phyloP scores from a whole-genome alignment of 2,888 invertebrate species.

The Chrysolina oricalcia region DNA sequence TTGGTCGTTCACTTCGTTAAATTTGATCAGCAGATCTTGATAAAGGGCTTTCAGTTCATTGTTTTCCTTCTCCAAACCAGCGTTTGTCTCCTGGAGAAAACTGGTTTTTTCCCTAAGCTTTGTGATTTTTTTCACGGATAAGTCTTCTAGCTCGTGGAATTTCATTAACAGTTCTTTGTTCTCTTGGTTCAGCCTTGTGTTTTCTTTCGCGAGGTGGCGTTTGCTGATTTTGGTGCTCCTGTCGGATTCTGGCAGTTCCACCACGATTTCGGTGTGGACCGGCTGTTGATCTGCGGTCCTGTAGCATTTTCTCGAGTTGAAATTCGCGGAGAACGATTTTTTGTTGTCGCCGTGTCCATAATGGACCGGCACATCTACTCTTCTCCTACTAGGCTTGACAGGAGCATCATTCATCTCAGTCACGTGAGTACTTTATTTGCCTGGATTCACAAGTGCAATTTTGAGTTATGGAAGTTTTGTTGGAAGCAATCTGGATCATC shows the following conservation, averaged over 20 bases:
- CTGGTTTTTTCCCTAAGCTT: conserved; percentile 78
- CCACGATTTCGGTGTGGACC: conserved; percentile 54
- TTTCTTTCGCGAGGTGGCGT: conserved; percentile 72
- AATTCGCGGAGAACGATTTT: conserved; percentile 65
- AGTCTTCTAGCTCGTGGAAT: conserved; percentile 71
- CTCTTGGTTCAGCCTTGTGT: conserved; percentile 73
- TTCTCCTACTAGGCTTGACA: conserved; percentile 61
- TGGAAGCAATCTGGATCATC: conserved; percentile 51
- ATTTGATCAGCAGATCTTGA: conserved; percentile 72
- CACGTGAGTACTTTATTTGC: neutral
- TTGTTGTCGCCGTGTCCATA: conserved; percentile 45
- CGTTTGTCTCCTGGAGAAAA: conserved; percentile 76
- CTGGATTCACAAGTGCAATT: neutral
- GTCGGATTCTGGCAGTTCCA: conserved; percentile 58
- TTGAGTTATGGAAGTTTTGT: conserved; percentile 30
- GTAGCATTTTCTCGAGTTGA: conserved; percentile 58
- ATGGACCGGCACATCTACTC: conserved; percentile 66
- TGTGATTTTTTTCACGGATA: conserved; percentile 76
- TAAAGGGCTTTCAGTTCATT: conserved; percentile 74
- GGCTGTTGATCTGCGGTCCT: conserved; percentile 19
- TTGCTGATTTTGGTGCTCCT: conserved; percentile 56
- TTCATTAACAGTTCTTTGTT: conserved; percentile 74
- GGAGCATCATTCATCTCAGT: conserved; percentile 51
- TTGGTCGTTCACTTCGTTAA: conserved; percentile 74
- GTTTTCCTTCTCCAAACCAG: conserved; percentile 78